These are phyloP conservation scores for Rhadinocentrus ornatus DNA, from an alignment of 2,797 vertebrate genomes.

Conservation along the genomic window DNA sequence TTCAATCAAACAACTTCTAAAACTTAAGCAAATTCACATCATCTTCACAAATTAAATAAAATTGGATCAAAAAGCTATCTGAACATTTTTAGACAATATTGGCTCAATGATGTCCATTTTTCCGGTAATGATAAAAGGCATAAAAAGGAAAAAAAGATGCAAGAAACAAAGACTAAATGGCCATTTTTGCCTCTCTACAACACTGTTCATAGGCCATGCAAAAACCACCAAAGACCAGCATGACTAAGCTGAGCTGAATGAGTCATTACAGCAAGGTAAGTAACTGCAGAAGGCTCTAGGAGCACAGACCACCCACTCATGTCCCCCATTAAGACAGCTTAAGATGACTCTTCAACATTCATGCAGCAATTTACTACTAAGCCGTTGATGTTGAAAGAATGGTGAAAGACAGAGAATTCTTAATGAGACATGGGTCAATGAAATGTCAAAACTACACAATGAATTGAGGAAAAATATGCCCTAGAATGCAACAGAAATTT, in stretches of 20 bases:
- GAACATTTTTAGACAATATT: slow-evolving; percentile 1
- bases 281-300: slow-evolving; percentile 43
- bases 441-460: slow-evolving; percentile 61
- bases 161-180: slow-evolving; percentile 19
- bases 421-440: slow-evolving; percentile 73
- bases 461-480: slow-evolving; percentile 21
- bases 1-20: not conserved
- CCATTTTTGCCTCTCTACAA: slow-evolving; percentile 21
- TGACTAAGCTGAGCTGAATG: slow-evolving; percentile 39
- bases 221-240: slow-evolving; percentile 28
- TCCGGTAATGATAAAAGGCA: slow-evolving; percentile 26
- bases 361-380: slow-evolving; percentile 62
- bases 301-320: slow-evolving; percentile 68
- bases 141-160: not conserved
- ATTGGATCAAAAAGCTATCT: slow-evolving; percentile 4
- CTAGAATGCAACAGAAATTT: slow-evolving; percentile 14
- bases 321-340: slow-evolving; percentile 61
- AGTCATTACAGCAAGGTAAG: slow-evolving; percentile 62
- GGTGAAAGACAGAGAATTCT: slow-evolving; percentile 50
- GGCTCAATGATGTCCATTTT: slow-evolving; percentile 11
- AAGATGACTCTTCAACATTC: slow-evolving; percentile 58
- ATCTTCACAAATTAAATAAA: not conserved
- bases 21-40: not conserved
- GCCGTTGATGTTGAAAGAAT: slow-evolving; percentile 42
- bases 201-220: slow-evolving; percentile 27